These are phyloP conservation scores for Chironomus tepperi DNA, from an alignment of 1,140 invertebrate genomes.

Conservation along the genomic window DNA sequence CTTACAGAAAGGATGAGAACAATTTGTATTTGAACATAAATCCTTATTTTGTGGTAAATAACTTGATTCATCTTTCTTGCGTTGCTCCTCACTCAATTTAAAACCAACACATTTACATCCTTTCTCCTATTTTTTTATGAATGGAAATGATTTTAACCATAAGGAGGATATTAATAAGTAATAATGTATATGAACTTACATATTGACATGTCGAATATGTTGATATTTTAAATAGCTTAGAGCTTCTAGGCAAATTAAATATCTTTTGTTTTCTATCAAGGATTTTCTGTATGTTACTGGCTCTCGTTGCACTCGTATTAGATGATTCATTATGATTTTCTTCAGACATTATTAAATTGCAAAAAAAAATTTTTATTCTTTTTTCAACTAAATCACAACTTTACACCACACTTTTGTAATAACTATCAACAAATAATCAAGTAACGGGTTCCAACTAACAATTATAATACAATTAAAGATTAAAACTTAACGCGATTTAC, in stretches of 20 bases:
- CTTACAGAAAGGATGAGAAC: neutral
- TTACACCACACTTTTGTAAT: neutral
- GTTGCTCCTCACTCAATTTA: slow-evolving; percentile 4
- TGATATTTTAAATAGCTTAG: neutral
- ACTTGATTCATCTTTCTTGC: slow-evolving; percentile 1
- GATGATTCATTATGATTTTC: slow-evolving; percentile 1
- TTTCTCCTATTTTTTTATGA: neutral
- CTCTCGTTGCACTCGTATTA: neutral
- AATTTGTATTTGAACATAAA: neutral
- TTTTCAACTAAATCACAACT: slow-evolving; percentile 2
- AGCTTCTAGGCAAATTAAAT: neutral
- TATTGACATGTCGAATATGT: neutral
- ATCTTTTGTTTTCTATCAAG: neutral
- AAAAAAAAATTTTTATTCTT: too few species aligned
- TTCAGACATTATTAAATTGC: neutral
- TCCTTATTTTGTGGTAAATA: neutral
- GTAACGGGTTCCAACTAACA: neutral
- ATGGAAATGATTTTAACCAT: neutral
- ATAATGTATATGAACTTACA: neutral
- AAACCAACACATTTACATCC: slow-evolving; percentile 13
- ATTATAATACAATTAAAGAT: slow-evolving; percentile 5
- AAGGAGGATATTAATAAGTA: neutral
- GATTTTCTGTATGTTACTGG: slow-evolving; percentile 13
- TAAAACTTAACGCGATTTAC: slow-evolving; percentile 4
- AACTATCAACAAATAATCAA: slow-evolving; percentile 3